Conservation (phyloP, 2,888 invertebrate genomes). For the Strigamia crassipes region DNA sequence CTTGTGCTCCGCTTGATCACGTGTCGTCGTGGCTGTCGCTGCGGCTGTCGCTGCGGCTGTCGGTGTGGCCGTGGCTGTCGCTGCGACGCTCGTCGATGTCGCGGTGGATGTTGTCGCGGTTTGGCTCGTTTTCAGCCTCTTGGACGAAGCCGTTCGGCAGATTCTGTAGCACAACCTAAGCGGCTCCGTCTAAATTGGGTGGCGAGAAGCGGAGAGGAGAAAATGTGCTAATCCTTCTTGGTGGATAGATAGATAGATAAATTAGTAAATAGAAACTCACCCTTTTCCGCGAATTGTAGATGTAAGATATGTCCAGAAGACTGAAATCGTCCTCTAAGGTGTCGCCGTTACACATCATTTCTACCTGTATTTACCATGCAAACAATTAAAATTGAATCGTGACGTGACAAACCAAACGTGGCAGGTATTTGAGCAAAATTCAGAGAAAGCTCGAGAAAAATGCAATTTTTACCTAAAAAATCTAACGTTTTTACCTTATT, state of each 20-base stretch:
- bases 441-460: no score
- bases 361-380: constrained; percentile 54
- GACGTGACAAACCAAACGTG: no score
- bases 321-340: constrained; percentile 57
- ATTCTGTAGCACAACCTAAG: neutral
- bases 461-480: no score
- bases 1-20: neutral
- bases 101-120: neutral
- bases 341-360: constrained; percentile 58
- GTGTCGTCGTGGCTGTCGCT: neutral
- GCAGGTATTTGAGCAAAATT: no score
- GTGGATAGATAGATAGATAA: neutral
- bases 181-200: neutral
- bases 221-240: neutral
- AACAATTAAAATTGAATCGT: no score
- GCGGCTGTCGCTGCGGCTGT: neutral
- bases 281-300: constrained; percentile 60
- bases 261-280: constrained; percentile 53
- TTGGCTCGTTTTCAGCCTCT: neutral
- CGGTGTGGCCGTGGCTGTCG: neutral
- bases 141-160: neutral
- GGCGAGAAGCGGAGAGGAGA: neutral
- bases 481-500: no score
- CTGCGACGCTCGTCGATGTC: neutral
- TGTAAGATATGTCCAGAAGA: constrained; percentile 60